Conservation (phyloP, 2,888 invertebrate species). For the Polydrusus cervinus region DNA sequence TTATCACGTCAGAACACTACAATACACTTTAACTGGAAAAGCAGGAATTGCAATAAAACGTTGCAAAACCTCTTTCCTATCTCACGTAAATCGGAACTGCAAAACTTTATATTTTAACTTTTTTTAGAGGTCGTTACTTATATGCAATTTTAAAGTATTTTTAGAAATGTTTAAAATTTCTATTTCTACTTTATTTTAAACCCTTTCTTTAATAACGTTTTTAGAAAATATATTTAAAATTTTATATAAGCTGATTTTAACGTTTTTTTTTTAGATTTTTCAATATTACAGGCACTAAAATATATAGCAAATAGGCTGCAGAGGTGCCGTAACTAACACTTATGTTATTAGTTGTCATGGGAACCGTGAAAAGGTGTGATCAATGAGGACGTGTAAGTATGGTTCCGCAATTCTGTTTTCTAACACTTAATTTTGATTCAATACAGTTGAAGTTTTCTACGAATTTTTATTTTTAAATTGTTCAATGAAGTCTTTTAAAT, state of each 20-base stretch:
- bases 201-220: not conserved
- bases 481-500: too few species aligned
- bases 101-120: constrained; percentile 28
- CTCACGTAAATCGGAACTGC: constrained; percentile 40
- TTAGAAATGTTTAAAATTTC: constrained; percentile 11
- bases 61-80: constrained; percentile 29
- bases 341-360: constrained; percentile 61
- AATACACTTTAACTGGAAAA: constrained; percentile 26
- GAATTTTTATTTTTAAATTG: too few species aligned
- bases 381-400: constrained; percentile 59
- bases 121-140: not conserved
- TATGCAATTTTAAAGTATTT: constrained; percentile 20
- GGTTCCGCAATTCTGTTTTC: constrained; percentile 18
- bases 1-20: constrained; percentile 20
- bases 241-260: not conserved
- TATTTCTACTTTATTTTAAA: not conserved
- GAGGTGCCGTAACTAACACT: constrained; percentile 61
- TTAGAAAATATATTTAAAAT: not conserved
- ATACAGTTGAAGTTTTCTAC: too few species aligned
- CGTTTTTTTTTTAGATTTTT: not conserved
- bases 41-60: constrained; percentile 21
- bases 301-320: not conserved
- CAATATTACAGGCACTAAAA: not conserved
- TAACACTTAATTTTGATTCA: not conserved
- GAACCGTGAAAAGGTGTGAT: constrained; percentile 64